Evolutionary conservation across 2,113 vertebrate species (phyloP).

Genomic region (Willisornis vidua): DNA sequence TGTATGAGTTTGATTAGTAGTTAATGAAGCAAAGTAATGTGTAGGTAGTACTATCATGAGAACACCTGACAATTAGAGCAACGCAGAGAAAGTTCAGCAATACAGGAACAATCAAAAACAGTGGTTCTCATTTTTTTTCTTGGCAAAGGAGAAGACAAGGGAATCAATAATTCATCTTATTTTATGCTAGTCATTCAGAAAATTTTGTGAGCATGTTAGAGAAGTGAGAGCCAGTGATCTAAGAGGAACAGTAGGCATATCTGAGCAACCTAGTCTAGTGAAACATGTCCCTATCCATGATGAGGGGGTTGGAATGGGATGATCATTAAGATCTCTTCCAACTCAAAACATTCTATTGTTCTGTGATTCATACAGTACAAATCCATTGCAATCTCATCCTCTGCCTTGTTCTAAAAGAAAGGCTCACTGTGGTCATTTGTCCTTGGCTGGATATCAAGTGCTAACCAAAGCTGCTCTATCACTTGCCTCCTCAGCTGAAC

Average conservation of each 20-base stretch:
- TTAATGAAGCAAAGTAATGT: background rate
- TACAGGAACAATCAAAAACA: background rate
- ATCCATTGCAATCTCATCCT: background rate
- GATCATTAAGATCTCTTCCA: background rate
- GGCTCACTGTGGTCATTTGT: background rate
- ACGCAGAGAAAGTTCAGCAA: background rate
- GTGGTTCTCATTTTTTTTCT: background rate
- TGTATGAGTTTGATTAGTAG: background rate
- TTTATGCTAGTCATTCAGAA: background rate
- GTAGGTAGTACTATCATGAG: background rate
- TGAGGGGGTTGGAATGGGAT: background rate
- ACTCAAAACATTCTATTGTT: background rate
- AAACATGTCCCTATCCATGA: background rate
- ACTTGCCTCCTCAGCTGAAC: background rate
- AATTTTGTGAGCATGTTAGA: background rate
- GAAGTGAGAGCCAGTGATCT: background rate
- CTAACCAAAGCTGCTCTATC: background rate
- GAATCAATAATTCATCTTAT: background rate
- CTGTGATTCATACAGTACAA: background rate
- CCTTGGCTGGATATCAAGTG: background rate
- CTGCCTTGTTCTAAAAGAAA: background rate
- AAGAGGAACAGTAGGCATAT: background rate
- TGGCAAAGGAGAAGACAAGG: background rate
- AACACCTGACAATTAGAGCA: background rate
- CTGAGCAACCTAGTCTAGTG: background rate